Conservation (phyloP, 2,888 invertebrate genomes). For the Deilephila porcellus region DNA sequence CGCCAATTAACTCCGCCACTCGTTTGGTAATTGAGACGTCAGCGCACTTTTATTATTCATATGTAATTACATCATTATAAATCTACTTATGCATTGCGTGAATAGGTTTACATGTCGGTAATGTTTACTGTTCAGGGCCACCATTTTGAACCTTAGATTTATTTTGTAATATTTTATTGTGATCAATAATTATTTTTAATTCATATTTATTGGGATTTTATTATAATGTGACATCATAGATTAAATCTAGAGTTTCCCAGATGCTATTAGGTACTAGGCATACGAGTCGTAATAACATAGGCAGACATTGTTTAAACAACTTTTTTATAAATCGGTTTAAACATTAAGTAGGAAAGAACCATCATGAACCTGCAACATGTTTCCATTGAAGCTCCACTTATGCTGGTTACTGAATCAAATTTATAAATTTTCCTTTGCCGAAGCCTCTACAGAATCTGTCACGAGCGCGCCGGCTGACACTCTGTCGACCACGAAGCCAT, state of each 20-base stretch:
- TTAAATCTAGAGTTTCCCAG: too few species aligned
- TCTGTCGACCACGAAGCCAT: slow-evolving; percentile 6
- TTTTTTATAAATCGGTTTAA: too few species aligned
- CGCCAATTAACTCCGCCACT: slow-evolving; percentile 6
- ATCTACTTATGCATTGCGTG: not conserved
- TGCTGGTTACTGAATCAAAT: not conserved
- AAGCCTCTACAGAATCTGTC: slow-evolving; percentile 11
- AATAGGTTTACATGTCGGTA: not conserved
- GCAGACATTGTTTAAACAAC: too few species aligned
- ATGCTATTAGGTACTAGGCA: too few species aligned
- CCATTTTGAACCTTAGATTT: too few species aligned
- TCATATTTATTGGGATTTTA: too few species aligned
- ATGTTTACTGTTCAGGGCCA: not conserved
- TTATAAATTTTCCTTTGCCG: slow-evolving; percentile 14
- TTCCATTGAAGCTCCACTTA: not conserved
- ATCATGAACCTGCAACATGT: too few species aligned
- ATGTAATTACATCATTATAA: not conserved
- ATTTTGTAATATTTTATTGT: too few species aligned
- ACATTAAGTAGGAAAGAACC: too few species aligned
- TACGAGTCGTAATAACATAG: too few species aligned
- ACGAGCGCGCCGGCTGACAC: slow-evolving; percentile 13
- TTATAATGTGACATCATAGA: too few species aligned
- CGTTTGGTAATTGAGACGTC: slow-evolving; percentile 1
- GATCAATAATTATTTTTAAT: too few species aligned
- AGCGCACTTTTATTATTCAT: slow-evolving; percentile 2